Evolutionary conservation across 2,113 vertebrate genomes (phyloP).

Genomic region (Atlantisia rogersi): DNA sequence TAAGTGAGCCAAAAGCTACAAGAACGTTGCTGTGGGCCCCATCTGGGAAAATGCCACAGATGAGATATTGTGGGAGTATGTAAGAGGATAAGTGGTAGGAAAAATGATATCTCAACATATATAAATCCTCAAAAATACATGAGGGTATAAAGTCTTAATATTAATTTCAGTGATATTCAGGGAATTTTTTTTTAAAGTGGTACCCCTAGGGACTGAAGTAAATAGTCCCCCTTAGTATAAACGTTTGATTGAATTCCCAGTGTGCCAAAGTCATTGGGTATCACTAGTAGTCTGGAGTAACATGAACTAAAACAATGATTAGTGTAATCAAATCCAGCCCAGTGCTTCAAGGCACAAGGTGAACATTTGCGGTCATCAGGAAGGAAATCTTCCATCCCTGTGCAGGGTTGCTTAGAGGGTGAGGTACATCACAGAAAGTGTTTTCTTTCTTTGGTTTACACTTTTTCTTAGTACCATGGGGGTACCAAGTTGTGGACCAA

Average conservation of each 20-base stretch:
- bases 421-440: not conserved
- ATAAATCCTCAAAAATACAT: conserved; percentile 70
- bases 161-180: conserved; percentile 63
- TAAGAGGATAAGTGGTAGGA: conserved; percentile 69
- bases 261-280: conserved; percentile 50
- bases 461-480: not conserved
- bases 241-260: conserved; percentile 69
- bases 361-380: conserved; percentile 14
- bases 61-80: conserved; percentile 65
- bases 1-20: conserved; percentile 61
- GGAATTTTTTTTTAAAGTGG: conserved; percentile 55
- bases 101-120: conserved; percentile 70
- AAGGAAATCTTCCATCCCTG: not conserved
- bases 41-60: conserved; percentile 69
- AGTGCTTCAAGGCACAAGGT: conserved; percentile 23
- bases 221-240: conserved; percentile 67
- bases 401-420: not conserved
- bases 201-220: conserved; percentile 69
- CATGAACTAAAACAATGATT: conserved; percentile 55
- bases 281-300: conserved; percentile 44
- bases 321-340: conserved; percentile 27
- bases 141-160: conserved; percentile 71
- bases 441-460: not conserved
- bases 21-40: conserved; percentile 59
- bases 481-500: not conserved